Conservation (phyloP, 2,797 vertebrate species). For the Lagodon rhomboides region DNA sequence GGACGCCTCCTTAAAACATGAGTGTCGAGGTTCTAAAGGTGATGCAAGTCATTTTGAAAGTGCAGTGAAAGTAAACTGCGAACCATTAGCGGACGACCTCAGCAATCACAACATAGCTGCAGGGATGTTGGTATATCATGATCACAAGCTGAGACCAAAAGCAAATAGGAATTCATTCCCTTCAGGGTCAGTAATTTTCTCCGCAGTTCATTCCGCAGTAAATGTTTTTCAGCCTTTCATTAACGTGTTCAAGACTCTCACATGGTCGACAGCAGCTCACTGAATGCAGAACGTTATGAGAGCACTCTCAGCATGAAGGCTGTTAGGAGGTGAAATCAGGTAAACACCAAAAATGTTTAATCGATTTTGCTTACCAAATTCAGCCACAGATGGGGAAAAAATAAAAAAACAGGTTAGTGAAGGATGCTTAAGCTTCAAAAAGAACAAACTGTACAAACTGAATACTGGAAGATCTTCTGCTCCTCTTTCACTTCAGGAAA, state of each 20-base stretch:
- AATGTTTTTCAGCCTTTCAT: conserved; percentile 55
- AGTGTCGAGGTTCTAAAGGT: conserved; percentile 53
- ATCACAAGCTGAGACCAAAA: conserved; percentile 68
- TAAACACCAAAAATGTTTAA: conserved; percentile 34
- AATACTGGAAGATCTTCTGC: conserved; percentile 36
- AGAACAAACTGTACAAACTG: conserved; percentile 30
- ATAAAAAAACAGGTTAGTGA: conserved; percentile 21
- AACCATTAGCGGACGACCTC: conserved; percentile 59
- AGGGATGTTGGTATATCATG: conserved; percentile 61
- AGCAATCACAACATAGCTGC: conserved; percentile 64
- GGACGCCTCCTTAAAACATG: conserved; percentile 57
- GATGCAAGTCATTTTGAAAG: conserved; percentile 59
- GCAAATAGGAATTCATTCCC: conserved; percentile 67
- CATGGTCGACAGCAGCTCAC: conserved; percentile 6
- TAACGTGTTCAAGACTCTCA: conserved; percentile 46
- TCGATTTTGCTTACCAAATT: conserved; percentile 28
- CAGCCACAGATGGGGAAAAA: conserved; percentile 5
- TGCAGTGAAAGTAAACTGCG: conserved; percentile 60
- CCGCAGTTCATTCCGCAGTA: conserved; percentile 52
- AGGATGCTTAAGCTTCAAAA: conserved; percentile 25
- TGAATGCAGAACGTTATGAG: conserved; percentile 34
- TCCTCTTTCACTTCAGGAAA: conserved; percentile 50
- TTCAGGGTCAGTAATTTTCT: conserved; percentile 71
- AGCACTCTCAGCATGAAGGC: conserved; percentile 2
- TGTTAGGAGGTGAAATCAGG: conserved; percentile 17